A percentile compares a stretch with the other conserved stretches of the same genome.
Evolutionary conservation across 2,797 vertebrate genomes (phyloP).

Genomic region (Hydrocynus forskahlii): DNA sequence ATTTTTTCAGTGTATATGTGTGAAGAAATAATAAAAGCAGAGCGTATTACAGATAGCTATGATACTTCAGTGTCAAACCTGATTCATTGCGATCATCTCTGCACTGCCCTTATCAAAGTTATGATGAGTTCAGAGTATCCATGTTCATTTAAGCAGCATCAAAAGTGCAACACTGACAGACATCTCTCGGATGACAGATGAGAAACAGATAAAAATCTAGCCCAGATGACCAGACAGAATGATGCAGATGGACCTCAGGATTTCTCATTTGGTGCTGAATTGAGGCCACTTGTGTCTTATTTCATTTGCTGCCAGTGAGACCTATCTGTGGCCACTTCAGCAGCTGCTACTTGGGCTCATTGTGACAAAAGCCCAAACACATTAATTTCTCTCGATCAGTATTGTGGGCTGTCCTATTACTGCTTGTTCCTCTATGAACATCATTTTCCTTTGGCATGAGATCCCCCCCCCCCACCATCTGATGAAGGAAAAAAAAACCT

Average conservation of each 20-base stretch:
- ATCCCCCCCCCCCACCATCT: slow-evolving; percentile 49
- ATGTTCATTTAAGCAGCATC: slow-evolving; percentile 19
- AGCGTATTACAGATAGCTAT: not conserved
- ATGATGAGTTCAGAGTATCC: not conserved
- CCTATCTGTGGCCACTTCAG: slow-evolving; percentile 66
- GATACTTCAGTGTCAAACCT: not conserved
- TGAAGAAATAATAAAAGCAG: not conserved
- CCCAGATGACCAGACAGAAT: slow-evolving; percentile 51
- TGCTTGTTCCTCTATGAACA: slow-evolving; percentile 60
- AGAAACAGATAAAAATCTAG: slow-evolving; percentile 15
- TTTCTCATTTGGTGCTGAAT: slow-evolving; percentile 72
- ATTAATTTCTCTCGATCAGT: slow-evolving; percentile 68
- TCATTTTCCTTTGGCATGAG: slow-evolving; percentile 63
- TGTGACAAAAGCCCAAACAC: slow-evolving; percentile 64
- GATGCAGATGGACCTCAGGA: slow-evolving; percentile 74
- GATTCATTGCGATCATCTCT: slow-evolving; percentile 12
- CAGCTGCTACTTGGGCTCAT: slow-evolving; percentile 65
- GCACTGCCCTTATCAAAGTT: slow-evolving; percentile 8
- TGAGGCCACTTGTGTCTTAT: slow-evolving; percentile 67
- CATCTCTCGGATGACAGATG: slow-evolving; percentile 11
- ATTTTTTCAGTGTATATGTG: not conserved
- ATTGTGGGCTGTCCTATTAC: slow-evolving; percentile 54
- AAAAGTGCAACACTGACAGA: slow-evolving; percentile 23
- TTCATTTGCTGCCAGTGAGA: slow-evolving; percentile 67
- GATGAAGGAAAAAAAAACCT: slow-evolving; percentile 11